Evolutionary conservation across 2,888 invertebrate species (phyloP).

Genomic region (Epinotia brunnichana): DNA sequence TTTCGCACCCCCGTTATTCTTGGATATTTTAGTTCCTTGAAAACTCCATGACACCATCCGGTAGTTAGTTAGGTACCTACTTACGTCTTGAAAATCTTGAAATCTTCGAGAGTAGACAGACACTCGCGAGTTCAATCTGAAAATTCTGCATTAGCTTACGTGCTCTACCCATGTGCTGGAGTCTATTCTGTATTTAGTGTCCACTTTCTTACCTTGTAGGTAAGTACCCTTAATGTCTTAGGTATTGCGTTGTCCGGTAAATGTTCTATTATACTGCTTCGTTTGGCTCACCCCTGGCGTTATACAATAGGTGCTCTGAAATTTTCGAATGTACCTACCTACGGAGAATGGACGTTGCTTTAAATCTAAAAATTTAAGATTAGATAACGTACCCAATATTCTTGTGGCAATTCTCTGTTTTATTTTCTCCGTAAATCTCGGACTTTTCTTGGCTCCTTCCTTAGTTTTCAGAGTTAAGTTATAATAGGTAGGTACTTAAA

Average conservation of each 20-base stretch:
- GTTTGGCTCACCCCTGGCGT: too few species aligned
- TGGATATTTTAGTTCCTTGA: not conserved
- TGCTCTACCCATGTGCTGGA: not conserved
- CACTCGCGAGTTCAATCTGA: not conserved
- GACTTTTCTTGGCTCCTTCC: not conserved
- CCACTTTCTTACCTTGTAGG: not conserved
- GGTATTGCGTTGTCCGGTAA: too few species aligned
- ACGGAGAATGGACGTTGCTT: not conserved
- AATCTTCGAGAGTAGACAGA: not conserved
- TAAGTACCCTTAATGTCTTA: too few species aligned
- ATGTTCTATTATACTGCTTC: too few species aligned
- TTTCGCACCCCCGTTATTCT: too few species aligned
- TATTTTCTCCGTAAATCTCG: not conserved
- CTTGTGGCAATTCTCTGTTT: not conserved
- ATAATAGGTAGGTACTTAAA: not conserved
- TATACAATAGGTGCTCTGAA: not conserved
- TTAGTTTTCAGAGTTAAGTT: not conserved
- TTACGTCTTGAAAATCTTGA: too few species aligned
- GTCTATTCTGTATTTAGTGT: not conserved
- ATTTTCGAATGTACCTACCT: not conserved
- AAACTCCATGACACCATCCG: not conserved
- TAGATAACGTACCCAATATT: not conserved
- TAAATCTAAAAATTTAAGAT: not conserved
- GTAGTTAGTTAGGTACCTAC: too few species aligned
- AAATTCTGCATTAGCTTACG: slow-evolving; percentile 7